Percentiles rank a stretch among this genome's conserved stretches.
Evolutionary conservation across 2,797 vertebrate genomes (phyloP).

Genomic region (Dendrocincla tyrannina): DNA sequence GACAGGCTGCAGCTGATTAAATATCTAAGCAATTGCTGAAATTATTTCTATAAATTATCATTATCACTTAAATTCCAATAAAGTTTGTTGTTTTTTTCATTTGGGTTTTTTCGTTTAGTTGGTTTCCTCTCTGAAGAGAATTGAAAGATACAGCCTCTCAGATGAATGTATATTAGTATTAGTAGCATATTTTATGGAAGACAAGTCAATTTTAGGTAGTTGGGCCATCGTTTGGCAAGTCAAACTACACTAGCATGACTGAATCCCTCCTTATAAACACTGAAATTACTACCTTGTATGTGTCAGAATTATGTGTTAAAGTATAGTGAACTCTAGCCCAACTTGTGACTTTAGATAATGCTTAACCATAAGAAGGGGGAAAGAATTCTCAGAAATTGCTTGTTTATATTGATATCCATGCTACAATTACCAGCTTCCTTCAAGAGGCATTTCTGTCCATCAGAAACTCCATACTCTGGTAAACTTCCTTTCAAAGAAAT

Average conservation of each 20-base stretch:
- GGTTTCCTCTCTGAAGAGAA: neutral
- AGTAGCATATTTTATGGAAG: neutral
- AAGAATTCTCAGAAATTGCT: neutral
- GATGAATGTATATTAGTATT: neutral
- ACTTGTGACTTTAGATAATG: neutral
- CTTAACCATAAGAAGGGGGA: neutral
- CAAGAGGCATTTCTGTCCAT: neutral
- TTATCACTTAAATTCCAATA: neutral
- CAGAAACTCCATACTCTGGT: neutral
- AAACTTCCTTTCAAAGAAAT: neutral
- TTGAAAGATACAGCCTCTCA: neutral
- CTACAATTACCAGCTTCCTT: neutral
- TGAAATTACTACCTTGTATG: neutral
- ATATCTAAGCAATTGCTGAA: constrained; percentile 18
- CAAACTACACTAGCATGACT: neutral
- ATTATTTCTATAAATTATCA: constrained; percentile 23
- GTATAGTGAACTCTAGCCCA: neutral
- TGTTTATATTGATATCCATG: neutral
- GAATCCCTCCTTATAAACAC: neutral
- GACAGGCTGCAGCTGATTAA: constrained; percentile 54
- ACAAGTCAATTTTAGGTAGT: neutral
- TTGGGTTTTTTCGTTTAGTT: neutral
- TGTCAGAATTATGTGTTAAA: neutral
- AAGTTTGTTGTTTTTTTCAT: rapidly evolving
- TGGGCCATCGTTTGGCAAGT: neutral